Conservation (phyloP, 2,113 vertebrate genomes). For the Myrmophylax atrothorax region DNA sequence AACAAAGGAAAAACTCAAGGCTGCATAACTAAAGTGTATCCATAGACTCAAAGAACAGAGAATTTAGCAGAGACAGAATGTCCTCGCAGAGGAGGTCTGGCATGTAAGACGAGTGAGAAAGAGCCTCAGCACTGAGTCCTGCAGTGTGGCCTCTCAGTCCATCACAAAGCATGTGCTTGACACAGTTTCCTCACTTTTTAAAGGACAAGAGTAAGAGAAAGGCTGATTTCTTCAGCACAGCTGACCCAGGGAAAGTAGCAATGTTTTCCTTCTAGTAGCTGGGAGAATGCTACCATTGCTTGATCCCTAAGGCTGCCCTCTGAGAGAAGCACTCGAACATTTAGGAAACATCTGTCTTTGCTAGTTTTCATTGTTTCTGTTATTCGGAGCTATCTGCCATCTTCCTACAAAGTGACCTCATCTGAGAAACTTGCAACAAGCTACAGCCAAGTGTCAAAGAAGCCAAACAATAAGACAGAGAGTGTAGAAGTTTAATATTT, state of each 20-base stretch:
- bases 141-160: neutral
- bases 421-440: neutral
- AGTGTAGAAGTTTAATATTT: constrained; percentile 22
- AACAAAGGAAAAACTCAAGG: neutral
- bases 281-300: neutral
- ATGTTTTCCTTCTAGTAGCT: neutral
- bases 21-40: neutral
- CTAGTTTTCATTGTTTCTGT: neutral
- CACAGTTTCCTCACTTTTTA: neutral
- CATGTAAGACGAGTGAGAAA: neutral
- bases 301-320: neutral
- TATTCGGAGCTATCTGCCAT: neutral
- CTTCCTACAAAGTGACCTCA: neutral
- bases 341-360: neutral
- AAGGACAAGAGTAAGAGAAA: neutral
- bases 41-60: neutral
- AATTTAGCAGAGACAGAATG: neutral
- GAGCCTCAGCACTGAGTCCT: neutral
- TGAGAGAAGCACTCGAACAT: neutral
- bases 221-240: neutral
- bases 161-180: neutral
- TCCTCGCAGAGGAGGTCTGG: neutral
- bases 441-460: neutral
- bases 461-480: constrained; percentile 23
- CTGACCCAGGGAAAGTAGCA: neutral